These are phyloP conservation scores for Carlito syrichta DNA, from an alignment of 2,113 vertebrate species.

Conservation along the genomic window DNA sequence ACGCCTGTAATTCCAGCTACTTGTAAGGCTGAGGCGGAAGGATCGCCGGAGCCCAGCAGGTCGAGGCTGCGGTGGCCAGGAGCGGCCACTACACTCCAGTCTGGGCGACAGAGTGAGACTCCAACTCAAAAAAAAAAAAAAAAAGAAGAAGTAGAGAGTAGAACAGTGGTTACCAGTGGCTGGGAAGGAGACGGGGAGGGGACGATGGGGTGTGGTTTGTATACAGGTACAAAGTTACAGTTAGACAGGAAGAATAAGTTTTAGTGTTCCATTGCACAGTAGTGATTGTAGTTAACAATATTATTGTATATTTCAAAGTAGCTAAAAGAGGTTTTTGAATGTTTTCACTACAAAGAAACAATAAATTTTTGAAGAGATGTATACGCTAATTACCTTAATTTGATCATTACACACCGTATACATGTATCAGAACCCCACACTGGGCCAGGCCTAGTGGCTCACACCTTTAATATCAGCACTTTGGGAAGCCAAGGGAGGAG, in stretches of 20 bases:
- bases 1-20: no score
- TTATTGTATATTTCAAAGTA: neutral
- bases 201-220: neutral
- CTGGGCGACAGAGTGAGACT: no score
- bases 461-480: no score
- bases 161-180: neutral
- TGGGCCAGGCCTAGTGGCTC: no score
- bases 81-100: no score
- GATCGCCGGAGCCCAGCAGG: no score
- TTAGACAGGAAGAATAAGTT: neutral
- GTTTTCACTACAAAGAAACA: neutral
- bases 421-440: neutral
- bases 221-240: neutral
- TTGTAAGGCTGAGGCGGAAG: no score
- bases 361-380: neutral
- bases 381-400: neutral
- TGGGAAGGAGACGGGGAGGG: neutral
- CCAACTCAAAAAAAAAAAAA: neutral
- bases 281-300: neutral
- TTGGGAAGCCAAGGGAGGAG: no score
- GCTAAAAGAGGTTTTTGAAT: neutral
- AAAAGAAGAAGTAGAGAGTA: neutral
- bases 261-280: neutral
- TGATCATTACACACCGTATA: neutral
- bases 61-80: no score